Evolutionary conservation across 2,797 vertebrate species (phyloP).

Genomic region (Sebastes aleutianus): DNA sequence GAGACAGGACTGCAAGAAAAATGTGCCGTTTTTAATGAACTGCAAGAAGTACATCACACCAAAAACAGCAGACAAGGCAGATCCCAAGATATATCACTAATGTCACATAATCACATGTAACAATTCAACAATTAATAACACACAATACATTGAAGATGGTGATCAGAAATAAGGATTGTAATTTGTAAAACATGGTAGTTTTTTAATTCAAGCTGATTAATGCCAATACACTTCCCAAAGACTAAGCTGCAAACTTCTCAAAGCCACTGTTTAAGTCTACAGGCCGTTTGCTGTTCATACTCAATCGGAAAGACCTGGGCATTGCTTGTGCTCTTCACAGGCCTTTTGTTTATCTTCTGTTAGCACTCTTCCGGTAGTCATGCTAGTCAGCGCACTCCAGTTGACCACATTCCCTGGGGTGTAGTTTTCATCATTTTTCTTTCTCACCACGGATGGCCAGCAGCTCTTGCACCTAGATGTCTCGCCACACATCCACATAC

Average conservation of each 20-base stretch:
- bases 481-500: too few relatives aligned
- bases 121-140: neutral
- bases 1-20: neutral
- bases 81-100: neutral
- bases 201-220: neutral
- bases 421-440: neutral
- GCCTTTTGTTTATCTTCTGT: neutral
- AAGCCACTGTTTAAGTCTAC: neutral
- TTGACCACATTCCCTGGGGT: slow-evolving; percentile 46
- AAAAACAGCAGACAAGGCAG: neutral
- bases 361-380: slow-evolving; percentile 16
- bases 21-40: neutral
- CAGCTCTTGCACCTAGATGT: too few relatives aligned
- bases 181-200: neutral
- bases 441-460: too few relatives aligned
- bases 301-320: too few relatives aligned
- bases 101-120: neutral
- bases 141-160: neutral
- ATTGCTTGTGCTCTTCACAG: neutral
- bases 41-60: neutral
- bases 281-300: neutral
- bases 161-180: neutral
- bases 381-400: slow-evolving; percentile 25
- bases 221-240: neutral
- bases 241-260: neutral